These are phyloP conservation scores for Archaeoteleia sp. DNA, from an alignment of 2,888 invertebrate species.

Conservation along the genomic window DNA sequence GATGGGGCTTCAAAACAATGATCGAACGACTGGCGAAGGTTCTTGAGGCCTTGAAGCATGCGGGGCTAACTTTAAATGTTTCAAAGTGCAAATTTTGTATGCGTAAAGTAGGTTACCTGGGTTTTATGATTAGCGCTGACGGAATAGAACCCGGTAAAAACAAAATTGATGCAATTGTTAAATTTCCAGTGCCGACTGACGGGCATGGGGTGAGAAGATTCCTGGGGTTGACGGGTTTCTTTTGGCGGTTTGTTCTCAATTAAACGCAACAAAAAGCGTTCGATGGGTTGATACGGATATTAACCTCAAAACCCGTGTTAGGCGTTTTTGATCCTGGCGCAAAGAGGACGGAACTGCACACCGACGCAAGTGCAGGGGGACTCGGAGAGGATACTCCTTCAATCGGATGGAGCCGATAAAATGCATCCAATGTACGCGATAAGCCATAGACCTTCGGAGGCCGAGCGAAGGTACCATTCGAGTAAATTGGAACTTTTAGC, in stretches of 20 bases:
- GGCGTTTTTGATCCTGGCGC: too few species aligned
- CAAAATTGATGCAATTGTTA: too few species aligned
- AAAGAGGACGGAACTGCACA: constrained; percentile 19
- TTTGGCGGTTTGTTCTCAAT: constrained; percentile 14
- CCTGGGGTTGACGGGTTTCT: constrained; percentile 21
- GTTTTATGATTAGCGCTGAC: too few species aligned
- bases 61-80: too few species aligned
- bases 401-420: constrained; percentile 38
- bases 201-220: constrained; percentile 19
- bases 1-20: too few species aligned
- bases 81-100: too few species aligned
- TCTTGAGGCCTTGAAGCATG: too few species aligned
- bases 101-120: too few species aligned
- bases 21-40: too few species aligned
- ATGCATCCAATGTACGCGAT: constrained; percentile 53
- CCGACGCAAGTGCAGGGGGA: constrained; percentile 1
- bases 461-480: constrained; percentile 55
- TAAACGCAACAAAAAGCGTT: constrained; percentile 18
- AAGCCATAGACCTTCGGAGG: constrained; percentile 52
- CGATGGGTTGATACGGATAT: constrained; percentile 1
- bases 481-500: constrained; percentile 38
- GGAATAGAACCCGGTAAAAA: too few species aligned
- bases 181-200: constrained; percentile 7
- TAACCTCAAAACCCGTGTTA: too few species aligned
- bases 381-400: constrained; percentile 26